Evolutionary conservation across 2,797 vertebrate genomes (phyloP), one percentile per base, ranked within the genome.

Genomic region (Hyperoplus lanceolatus): DNA sequence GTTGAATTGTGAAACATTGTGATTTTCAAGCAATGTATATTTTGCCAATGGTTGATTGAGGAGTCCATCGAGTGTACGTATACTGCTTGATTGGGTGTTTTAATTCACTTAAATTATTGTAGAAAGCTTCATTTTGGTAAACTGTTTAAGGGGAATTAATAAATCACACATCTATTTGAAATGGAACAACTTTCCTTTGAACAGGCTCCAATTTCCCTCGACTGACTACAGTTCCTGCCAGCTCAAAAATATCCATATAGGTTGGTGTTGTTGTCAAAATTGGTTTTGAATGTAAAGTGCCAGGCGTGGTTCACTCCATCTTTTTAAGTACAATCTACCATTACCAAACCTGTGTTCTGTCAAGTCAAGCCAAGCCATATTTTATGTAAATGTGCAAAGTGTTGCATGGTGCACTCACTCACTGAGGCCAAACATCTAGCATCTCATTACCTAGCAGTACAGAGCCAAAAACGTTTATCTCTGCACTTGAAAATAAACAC

Each of bases 401-500:
- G 43, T 41, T 21, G 16, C 16, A 56, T 16, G 36, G n/a, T 10
- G 13, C 41, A 16, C 12, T 36, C 14, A 10, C 46, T 56, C 49
- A 29, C 29, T 29, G 29, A 29, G 29, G 29, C 29, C 29, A 29
- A 29, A 29, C 29, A 29, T 29, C 29, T 21, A 51, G 57, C 46
- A 21, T 4, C 14, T 11, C 45, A 8, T 29, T 6, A 12, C 36
- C 29, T 29, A 29, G 29, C 29, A 29, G 29, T 29, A 29, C 29
- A 3, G 29, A 29, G 29, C 29, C 29, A 29, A 69, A 50, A 14
- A 61, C 62, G 38, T 38, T 78, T 15, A 61, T 42, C 42, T 68
- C 29, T 16, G 29, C 42, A 46, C 61, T 21, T 57, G 6, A 42
- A 42, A 57, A 56, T 29, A 29, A 29, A 29, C 42, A 39, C 9